phyloP scores from a whole-genome alignment of 2,797 vertebrate species.

The Typhlichthys subterraneus region DNA sequence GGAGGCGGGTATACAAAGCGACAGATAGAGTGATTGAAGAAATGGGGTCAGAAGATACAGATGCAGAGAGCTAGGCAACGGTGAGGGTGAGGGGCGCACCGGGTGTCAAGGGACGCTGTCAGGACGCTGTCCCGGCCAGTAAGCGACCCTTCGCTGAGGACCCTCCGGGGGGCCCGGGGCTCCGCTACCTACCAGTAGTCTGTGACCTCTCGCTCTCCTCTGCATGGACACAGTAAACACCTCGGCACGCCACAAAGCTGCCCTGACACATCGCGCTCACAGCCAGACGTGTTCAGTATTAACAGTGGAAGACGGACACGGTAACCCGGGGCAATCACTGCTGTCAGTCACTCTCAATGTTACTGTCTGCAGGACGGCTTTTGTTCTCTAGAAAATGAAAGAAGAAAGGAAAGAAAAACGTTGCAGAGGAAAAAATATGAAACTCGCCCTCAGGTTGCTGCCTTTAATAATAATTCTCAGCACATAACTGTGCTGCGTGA shows the following conservation, averaged over 20 bases:
- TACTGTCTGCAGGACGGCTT: conserved; percentile 23
- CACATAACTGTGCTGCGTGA: conserved; percentile 7
- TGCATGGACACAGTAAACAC: conserved; percentile 39
- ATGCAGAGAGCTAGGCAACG: neutral
- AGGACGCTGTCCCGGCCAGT: conserved; percentile 59
- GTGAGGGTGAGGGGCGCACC: conserved; percentile 23
- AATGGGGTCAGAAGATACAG: neutral
- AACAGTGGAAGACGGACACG: conserved; percentile 47
- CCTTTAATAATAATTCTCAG: conserved; percentile 18
- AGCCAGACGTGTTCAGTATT: conserved; percentile 35
- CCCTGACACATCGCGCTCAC: conserved; percentile 35
- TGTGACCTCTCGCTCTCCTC: conserved; percentile 54
- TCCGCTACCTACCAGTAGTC: conserved; percentile 34
- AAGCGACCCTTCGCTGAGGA: conserved; percentile 62
- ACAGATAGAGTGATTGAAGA: conserved; percentile 1
- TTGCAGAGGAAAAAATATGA: conserved; percentile 13
- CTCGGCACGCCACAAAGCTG: conserved; percentile 25
- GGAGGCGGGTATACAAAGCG: neutral
- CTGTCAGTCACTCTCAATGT: conserved; percentile 40
- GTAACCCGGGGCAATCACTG: conserved; percentile 53
- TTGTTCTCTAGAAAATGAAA: conserved; percentile 36
- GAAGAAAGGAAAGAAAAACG: conserved; percentile 4
- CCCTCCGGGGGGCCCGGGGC: conserved; percentile 48
- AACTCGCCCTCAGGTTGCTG: conserved; percentile 9
- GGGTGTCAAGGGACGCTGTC: conserved; percentile 54